Conservation (phyloP, 2,888 invertebrate species). For the Morpho achilles region DNA sequence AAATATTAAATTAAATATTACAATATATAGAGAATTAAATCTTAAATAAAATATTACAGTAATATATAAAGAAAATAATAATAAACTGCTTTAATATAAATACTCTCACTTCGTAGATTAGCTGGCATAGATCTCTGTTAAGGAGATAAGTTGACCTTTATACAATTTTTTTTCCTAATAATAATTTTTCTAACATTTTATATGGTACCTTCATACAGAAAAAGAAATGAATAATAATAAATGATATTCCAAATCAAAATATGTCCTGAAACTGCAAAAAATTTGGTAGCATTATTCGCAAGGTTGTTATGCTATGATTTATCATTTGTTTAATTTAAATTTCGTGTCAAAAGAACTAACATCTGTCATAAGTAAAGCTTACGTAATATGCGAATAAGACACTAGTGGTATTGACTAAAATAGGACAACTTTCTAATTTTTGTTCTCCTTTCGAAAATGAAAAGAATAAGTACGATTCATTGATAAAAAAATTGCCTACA, state of each 20-base stretch:
- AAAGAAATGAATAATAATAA: not conserved
- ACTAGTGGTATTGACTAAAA: not conserved
- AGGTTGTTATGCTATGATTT: constrained; percentile 70
- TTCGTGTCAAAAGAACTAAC: constrained; percentile 47
- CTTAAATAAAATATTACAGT: too few species aligned
- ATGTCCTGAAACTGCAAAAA: not conserved
- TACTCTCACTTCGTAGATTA: not conserved
- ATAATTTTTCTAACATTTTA: too few species aligned
- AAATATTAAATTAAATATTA: too few species aligned
- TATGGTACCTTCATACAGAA: not conserved
- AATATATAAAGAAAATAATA: too few species aligned
- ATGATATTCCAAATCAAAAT: not conserved
- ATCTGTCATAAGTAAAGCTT: constrained; percentile 23
- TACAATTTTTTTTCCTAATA: too few species aligned
- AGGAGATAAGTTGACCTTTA: too few species aligned
- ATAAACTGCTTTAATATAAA: not conserved
- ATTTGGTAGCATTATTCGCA: constrained; percentile 36
- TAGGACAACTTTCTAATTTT: constrained; percentile 18
- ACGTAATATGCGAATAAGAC: constrained; percentile 17
- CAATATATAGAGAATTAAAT: too few species aligned
- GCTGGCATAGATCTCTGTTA: too few species aligned
- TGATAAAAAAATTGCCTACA: not conserved
- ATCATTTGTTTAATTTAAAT: constrained; percentile 65
- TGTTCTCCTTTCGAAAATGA: not conserved
- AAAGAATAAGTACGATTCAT: not conserved